Base-by-base conservation (phyloP, 2,888 invertebrate genomes). In the Miltochrista miniata region DNA sequence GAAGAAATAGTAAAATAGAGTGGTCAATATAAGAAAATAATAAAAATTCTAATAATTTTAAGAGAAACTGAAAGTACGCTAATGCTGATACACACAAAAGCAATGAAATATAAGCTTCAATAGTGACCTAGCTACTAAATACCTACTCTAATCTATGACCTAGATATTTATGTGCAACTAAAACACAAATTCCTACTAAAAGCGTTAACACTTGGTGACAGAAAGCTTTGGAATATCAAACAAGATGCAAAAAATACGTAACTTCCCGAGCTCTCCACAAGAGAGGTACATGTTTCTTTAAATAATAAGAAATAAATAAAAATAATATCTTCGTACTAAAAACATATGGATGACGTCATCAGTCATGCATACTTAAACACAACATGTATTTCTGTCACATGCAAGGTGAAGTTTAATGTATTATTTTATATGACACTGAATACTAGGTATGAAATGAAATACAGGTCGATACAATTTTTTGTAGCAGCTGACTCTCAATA, bases 181-280 rank as follows among this genome's bases (percentile, higher is more conserved):
- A 68, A 71, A 64, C 74, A 76, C 72, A 72, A 59, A 61, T 65
- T 62, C 59, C 57, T 68, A 70, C 56, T 68, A 70, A 48, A 83
- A 84, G 81, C 83, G 61, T 77, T 75, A 72, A 70, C 58, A 67
- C 68, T 72, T 73, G 75, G 87, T 89, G 87, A 87, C 85, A 87
- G 85, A 84, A 90, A 88, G 87, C 87, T 76, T 75, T 66, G 52
- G 67, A 70, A 62, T 59, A 64, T 55, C 37, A 44, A 75, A 77
- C 76, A 76, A 76, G 57, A 73, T 74, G 70, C 69, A 74, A 76
- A 74, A 72, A 48, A 44, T 24, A 24, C 3, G 37, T 73, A 79
- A 75, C 91, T 91, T 92, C 90, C 90, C 83, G 90, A 91, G 91
- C 89, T 90, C 90, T 90, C 90, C 91, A 92, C 91, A 81, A 86